phyloP scores from a whole-genome alignment of 2,888 invertebrate species.

The Megastigmus dorsalis region DNA sequence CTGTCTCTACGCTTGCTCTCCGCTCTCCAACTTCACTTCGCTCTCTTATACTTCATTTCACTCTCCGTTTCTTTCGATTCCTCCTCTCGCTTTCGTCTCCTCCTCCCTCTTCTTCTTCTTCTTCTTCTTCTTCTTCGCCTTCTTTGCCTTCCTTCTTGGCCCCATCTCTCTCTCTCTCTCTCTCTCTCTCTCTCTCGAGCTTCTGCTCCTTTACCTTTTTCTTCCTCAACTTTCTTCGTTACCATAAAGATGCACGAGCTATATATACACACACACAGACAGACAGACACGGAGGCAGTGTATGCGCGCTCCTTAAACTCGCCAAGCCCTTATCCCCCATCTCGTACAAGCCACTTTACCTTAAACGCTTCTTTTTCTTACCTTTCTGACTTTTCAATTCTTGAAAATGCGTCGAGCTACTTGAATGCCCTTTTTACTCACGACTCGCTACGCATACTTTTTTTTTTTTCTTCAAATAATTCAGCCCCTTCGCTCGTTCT shows the following conservation, averaged over 20 bases:
- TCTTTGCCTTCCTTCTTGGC: not conserved
- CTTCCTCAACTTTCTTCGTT: constrained; percentile 19
- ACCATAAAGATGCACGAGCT: constrained; percentile 40
- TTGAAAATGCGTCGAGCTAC: not conserved
- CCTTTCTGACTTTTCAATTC: constrained; percentile 7
- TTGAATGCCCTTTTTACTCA: not conserved
- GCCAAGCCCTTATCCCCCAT: not conserved
- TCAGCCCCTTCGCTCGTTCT: not conserved
- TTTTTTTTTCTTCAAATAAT: not conserved
- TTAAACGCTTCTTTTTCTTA: constrained; percentile 18
- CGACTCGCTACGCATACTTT: not conserved
- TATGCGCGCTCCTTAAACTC: constrained; percentile 17
- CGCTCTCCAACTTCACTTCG: constrained; percentile 20
- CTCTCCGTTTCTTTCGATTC: constrained; percentile 48
- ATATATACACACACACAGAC: constrained; percentile 13
- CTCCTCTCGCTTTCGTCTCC: constrained; percentile 40
- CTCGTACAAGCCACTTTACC: constrained; percentile 16
- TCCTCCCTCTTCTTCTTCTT: not conserved
- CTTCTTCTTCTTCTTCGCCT: not conserved
- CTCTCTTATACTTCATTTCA: constrained; percentile 30
- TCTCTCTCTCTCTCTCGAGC: constrained; percentile 28
- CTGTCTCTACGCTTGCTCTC: constrained; percentile 36
- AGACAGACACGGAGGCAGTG: no score
- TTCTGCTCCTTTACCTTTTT: not conserved
- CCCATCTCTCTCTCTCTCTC: constrained; percentile 38